phyloP scores from a whole-genome alignment of 2,797 vertebrate genomes.

The Eremophila alpestris region DNA sequence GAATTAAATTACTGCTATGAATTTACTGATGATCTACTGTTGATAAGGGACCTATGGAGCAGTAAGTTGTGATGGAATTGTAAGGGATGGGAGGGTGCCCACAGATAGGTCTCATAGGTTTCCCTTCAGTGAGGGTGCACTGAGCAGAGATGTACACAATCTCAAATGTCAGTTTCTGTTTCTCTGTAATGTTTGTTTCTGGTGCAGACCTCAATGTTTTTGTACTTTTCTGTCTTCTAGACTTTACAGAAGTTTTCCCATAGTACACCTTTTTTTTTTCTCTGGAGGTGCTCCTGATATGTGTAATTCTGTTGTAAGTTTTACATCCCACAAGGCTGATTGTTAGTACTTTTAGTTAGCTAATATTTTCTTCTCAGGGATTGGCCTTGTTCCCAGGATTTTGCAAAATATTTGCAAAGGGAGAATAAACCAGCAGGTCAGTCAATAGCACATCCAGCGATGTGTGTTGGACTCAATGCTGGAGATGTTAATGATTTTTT shows the following conservation, averaged over 20 bases:
- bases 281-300: not conserved
- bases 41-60: not conserved
- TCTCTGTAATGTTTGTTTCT: not conserved
- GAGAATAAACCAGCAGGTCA: slow-evolving; percentile 14
- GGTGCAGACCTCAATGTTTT: not conserved
- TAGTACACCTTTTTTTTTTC: not conserved
- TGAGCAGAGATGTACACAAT: not conserved
- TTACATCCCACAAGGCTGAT: not conserved
- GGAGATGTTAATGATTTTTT: not conserved
- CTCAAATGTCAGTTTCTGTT: not conserved
- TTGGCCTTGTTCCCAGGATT: slow-evolving; percentile 58
- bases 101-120: not conserved
- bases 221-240: not conserved
- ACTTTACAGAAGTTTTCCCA: not conserved
- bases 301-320: not conserved
- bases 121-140: not conserved
- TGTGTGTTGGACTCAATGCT: not conserved
- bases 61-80: not conserved
- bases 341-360: slow-evolving; percentile 16
- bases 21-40: not conserved
- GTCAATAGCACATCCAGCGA: not conserved
- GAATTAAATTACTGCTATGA: not conserved
- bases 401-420: slow-evolving; percentile 49
- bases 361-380: slow-evolving; percentile 10
- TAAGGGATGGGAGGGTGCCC: not conserved